These are phyloP conservation scores for Pecten maximus DNA, from an alignment of 2,888 invertebrate genomes.

Conservation along the genomic window DNA sequence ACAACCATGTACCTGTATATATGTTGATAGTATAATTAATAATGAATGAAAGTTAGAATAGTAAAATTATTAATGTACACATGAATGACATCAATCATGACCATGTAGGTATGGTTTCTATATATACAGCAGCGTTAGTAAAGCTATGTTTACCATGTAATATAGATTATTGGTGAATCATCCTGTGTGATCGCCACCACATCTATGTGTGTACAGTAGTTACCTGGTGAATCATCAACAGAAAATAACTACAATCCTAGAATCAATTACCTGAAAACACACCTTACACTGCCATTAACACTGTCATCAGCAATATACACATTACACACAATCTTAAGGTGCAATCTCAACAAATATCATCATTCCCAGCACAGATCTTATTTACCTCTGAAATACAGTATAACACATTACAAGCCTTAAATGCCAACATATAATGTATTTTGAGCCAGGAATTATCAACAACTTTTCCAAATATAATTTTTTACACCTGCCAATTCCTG, in stretches of 20 bases:
- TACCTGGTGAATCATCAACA: neutral
- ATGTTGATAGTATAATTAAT: too few relatives aligned
- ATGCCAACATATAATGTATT: neutral
- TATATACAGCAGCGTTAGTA: neutral
- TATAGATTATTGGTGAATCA: slow-evolving; percentile 31
- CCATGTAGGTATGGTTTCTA: neutral
- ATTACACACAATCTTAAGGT: too few relatives aligned
- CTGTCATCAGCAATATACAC: neutral
- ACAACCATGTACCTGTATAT: too few relatives aligned
- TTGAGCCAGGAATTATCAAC: neutral
- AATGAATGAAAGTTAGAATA: neutral
- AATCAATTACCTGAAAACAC: slow-evolving; percentile 4
- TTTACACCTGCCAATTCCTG: too few relatives aligned
- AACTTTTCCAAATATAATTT: too few relatives aligned
- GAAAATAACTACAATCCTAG: neutral
- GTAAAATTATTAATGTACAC: neutral
- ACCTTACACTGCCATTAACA: neutral
- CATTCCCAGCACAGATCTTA: too few relatives aligned
- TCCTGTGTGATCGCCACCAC: neutral
- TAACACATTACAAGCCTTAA: neutral
- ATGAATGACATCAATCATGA: neutral
- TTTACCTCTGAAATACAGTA: too few relatives aligned
- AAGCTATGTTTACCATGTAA: neutral
- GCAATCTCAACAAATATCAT: too few relatives aligned
- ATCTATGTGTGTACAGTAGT: neutral